Evolutionary conservation across 2,797 vertebrate species (phyloP), one percentile per base, ranked within the genome.

Genomic region (Scarus forsteni): DNA sequence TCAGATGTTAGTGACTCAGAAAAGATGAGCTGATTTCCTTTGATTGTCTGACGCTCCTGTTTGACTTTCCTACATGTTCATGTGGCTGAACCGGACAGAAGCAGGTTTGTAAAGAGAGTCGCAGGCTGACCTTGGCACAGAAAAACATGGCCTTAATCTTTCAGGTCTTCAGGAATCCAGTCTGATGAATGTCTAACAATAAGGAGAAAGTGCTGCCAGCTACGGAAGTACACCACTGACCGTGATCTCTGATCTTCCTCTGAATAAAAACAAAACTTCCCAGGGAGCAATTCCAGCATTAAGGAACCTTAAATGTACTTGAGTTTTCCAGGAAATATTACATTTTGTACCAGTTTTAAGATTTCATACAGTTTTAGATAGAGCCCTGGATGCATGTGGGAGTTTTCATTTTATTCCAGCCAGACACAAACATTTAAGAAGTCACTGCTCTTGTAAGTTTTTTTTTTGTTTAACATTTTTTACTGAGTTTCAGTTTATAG

Each of bases 101-200:
- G 58, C 48, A 27, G 12, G 57, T 50, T 65, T 45, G 35, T 27
- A 45, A n/a, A 19, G 40, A 35, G 57, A 70, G 35, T 11, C 13
- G 19, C 27, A 60, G n/a, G 35, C 56, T 44, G 46, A 78, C 75
- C 77, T 75, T 78, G 66, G 74, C 66, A 63, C 18, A 52, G 39
- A 55, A 78, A 72, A 79, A 73, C 62, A 51, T 74, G 69, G 45
- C 51, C 62, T 81, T 64, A 66, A 35, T 78, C 66, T 38, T 67
- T 66, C 43, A 35, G 73, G 73, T 80, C 80, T 66, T 48, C 45
- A 16, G 48, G 50, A 13, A 3, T 57, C 62, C 61, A 59, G 50
- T 48, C 66, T 82, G 76, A 75, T 70, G 77, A 83, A 72, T 63
- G 68, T 66, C 55, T 67, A 63, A 70, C 46, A 61, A 46, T 48